These are phyloP conservation scores for Hepsetus odoe DNA, from an alignment of 2,113 vertebrate species.

Conservation along the genomic window DNA sequence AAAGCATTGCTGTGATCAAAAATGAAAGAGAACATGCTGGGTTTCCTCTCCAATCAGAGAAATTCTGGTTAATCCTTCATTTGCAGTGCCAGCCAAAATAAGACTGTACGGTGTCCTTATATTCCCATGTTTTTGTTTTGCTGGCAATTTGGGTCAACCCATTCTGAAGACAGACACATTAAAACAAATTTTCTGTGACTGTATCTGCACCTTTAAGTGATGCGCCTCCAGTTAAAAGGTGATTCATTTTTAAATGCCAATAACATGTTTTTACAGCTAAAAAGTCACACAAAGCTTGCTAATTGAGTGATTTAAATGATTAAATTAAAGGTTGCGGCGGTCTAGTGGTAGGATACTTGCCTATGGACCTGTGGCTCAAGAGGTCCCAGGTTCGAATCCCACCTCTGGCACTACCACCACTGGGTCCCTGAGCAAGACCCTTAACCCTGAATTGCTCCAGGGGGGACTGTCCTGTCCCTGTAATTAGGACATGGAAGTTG, in stretches of 20 bases:
- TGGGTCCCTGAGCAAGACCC: too few species aligned
- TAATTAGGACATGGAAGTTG: too few species aligned
- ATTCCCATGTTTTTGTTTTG: not conserved
- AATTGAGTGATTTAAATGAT: too few species aligned
- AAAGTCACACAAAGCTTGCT: not conserved
- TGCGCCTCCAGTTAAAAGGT: not conserved
- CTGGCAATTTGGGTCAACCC: not conserved
- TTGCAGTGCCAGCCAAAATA: slow-evolving; percentile 5
- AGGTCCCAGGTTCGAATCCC: too few species aligned
- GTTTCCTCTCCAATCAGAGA: not conserved
- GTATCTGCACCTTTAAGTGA: not conserved
- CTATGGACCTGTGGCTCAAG: too few species aligned
- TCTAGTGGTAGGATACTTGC: too few species aligned
- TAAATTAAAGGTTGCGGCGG: too few species aligned
- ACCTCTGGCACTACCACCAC: too few species aligned
- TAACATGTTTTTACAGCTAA: not conserved
- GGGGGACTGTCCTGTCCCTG: too few species aligned
- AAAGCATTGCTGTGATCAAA: not conserved
- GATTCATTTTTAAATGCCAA: slow-evolving; percentile 17
- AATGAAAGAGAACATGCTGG: not conserved
- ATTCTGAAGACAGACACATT: not conserved
- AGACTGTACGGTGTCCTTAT: not conserved
- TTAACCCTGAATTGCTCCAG: too few species aligned
- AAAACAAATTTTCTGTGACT: slow-evolving; percentile 12
- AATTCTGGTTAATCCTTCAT: not conserved